Conservation (phyloP, 1,140 invertebrate genomes). For the Zophobas atratus region DNA sequence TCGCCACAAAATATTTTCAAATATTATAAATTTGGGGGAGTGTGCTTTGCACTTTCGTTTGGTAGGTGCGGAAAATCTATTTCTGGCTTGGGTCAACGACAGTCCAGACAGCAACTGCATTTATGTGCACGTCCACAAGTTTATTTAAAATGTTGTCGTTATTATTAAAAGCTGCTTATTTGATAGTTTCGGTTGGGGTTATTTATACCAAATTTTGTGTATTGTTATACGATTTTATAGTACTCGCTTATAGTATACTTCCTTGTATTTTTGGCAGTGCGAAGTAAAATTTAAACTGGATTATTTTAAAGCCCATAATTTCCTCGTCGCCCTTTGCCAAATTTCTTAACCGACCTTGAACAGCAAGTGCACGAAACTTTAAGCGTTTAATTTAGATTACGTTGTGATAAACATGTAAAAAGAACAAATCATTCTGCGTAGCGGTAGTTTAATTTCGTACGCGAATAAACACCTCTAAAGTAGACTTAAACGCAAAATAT, state of each 20-base stretch:
- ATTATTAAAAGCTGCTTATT: too few relatives aligned
- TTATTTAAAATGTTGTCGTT: too few relatives aligned
- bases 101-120: slow-evolving; percentile 23
- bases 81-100: slow-evolving; percentile 36
- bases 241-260: too few relatives aligned
- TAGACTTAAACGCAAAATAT: too few relatives aligned
- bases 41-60: slow-evolving; percentile 1
- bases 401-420: slow-evolving; percentile 9
- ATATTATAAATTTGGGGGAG: background rate
- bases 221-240: too few relatives aligned
- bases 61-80: slow-evolving; percentile 23
- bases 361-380: too few relatives aligned
- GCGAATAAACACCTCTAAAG: too few relatives aligned
- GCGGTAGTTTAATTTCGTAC: background rate
- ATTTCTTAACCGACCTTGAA: too few relatives aligned
- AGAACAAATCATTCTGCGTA: slow-evolving; percentile 13
- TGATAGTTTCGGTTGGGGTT: too few relatives aligned
- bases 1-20: background rate
- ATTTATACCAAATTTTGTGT: too few relatives aligned
- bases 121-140: background rate
- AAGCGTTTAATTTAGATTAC: background rate
- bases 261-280: too few relatives aligned
- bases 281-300: too few relatives aligned
- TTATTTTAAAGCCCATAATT: background rate
- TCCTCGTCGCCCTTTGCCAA: background rate